Conservation (phyloP, 2,888 invertebrate species). For the Rhabditoides inermis region DNA sequence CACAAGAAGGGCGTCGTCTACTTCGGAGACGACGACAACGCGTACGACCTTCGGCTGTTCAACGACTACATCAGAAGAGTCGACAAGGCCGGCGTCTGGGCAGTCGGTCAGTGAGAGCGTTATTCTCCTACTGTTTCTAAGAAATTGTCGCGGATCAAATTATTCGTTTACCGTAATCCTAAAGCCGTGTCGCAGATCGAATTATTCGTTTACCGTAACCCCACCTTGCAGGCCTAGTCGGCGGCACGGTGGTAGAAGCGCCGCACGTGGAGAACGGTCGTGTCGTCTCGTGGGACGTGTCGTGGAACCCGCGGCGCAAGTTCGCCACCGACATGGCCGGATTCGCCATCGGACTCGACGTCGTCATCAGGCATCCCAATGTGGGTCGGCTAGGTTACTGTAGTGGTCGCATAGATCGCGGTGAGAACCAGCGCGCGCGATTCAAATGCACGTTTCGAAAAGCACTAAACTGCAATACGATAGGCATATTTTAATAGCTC, state of each 20-base stretch:
- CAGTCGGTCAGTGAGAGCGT: constrained; percentile 15
- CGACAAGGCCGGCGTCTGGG: constrained; percentile 23
- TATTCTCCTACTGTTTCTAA: background rate
- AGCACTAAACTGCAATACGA: background rate
- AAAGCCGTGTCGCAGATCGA: background rate
- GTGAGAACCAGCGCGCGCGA: too few relatives aligned
- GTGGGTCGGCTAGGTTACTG: too few relatives aligned
- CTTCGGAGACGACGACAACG: constrained; percentile 27
- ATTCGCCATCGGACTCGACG: constrained; percentile 29
- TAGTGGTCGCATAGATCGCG: background rate
- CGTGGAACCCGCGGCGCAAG: constrained; percentile 25
- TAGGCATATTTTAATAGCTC: background rate
- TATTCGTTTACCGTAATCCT: background rate
- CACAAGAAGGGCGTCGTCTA: constrained; percentile 15
- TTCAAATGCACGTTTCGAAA: too few relatives aligned
- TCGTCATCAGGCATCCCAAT: constrained; percentile 20
- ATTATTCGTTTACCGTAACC: background rate
- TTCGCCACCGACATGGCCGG: constrained; percentile 44
- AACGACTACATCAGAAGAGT: constrained; percentile 22
- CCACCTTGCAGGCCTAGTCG: constrained; percentile 26
- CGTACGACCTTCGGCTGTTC: constrained; percentile 22
- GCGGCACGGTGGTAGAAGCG: constrained; percentile 30
- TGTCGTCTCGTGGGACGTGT: constrained; percentile 32
- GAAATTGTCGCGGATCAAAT: background rate
- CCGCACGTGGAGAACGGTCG: constrained; percentile 27